phyloP scores from a whole-genome alignment of 2,888 invertebrate species.

The Trisateles emortualis region DNA sequence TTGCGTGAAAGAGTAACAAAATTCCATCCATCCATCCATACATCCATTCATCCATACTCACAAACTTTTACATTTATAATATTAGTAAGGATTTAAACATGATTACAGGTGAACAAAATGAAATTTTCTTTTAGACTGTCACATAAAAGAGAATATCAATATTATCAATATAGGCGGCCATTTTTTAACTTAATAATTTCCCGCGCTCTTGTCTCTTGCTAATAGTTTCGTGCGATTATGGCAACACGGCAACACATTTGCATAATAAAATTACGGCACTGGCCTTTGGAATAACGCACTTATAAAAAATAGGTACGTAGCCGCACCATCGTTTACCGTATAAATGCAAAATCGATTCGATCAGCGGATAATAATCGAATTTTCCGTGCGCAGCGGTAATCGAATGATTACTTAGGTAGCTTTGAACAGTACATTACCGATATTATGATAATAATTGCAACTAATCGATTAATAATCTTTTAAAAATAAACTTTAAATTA shows the following conservation, averaged over 20 bases:
- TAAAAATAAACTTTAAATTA: background rate
- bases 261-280: constrained; percentile 82
- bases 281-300: constrained; percentile 56
- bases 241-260: constrained; percentile 85
- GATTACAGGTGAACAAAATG: constrained; percentile 7
- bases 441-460: constrained; percentile 24
- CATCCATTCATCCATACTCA: too few relatives aligned
- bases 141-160: too few relatives aligned
- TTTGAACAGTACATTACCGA: constrained; percentile 27
- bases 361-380: constrained; percentile 65
- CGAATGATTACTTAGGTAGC: constrained; percentile 43
- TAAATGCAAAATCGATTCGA: constrained; percentile 69
- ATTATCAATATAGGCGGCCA: constrained; percentile 41
- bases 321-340: constrained; percentile 59
- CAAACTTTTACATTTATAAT: too few relatives aligned
- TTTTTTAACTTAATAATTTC: constrained; percentile 65
- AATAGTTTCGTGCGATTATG: constrained; percentile 75
- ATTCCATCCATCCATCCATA: too few relatives aligned
- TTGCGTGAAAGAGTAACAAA: too few relatives aligned
- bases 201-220: constrained; percentile 63
- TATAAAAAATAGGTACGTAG: constrained; percentile 67
- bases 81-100: too few relatives aligned
- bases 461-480: constrained; percentile 20
- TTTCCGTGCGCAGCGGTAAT: constrained; percentile 56
- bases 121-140: constrained; percentile 6